Base-by-base conservation (phyloP, 1,140 invertebrate genomes). In the Scaptomyza hsui region DNA sequence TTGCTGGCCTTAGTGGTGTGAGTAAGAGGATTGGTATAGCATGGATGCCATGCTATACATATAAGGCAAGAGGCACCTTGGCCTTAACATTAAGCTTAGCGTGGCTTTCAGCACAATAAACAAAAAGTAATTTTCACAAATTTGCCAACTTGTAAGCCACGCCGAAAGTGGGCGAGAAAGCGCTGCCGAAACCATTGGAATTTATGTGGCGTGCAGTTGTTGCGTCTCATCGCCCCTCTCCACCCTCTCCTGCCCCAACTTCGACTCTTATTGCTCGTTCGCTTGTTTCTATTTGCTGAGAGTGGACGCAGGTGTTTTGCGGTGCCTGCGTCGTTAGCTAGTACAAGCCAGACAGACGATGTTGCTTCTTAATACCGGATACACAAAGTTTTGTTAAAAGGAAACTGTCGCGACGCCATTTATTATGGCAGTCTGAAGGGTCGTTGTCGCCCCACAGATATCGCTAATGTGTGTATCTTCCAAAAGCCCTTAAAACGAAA, bases 41-140 rank as follows among this genome's bases (percentile, higher is more conserved):
- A 29, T 24, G 9, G 21, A 15, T 56, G 35, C n/a, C n/a, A n/a
- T n/a, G n/a, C n/a, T n/a, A n/a, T 45, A 37, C 6, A 6, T 39
- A 37, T 29, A 56, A 42, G 39, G 9, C 29, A 39, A 1, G 64
- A 1, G 64, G 56, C 47, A 83, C 82, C 82, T 82, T 82, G 82
- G 82, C 82, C 81, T 86, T 78, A 86, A 71, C 82, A 81, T 57
- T 48, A 45, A 65, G 82, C 78, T 80, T 85, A 85, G 61, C 81
- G 80, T 71, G 73, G 75, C 80, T 88, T 88, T 88, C 82, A 78
- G 68, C 82, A 82, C 82, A 88, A 88, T 89, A 89, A 89, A 88
- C 75, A 77, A 89, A 90, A 89, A 89, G 88, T 89, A 89, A 89
- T 89, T 89, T 89, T 89, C 86, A 89, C 88, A 89, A 89, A 89